phyloP scores from a whole-genome alignment of 2,888 invertebrate genomes.

The Tigriopus californicus region DNA sequence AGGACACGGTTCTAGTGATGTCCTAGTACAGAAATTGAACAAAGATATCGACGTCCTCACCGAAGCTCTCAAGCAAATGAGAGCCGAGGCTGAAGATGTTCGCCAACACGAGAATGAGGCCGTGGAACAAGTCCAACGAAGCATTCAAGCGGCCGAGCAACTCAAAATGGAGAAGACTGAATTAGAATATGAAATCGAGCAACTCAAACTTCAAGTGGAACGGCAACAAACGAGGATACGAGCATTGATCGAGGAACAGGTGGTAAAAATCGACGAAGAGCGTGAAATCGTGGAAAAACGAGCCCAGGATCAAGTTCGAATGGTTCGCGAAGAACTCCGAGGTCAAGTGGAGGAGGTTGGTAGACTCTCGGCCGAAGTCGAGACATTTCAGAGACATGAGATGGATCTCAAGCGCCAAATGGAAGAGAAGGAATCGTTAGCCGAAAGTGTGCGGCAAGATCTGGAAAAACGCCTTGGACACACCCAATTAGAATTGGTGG shows the following conservation, averaged over 20 bases:
- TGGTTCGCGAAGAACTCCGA: not conserved
- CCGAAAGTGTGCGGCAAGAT: not conserved
- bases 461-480: slow-evolving; percentile 3
- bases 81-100: not conserved
- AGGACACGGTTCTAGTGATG: not conserved
- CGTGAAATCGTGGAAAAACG: not conserved
- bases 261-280: not conserved
- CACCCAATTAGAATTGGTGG: not conserved
- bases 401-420: not conserved
- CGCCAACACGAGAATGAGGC: slow-evolving; percentile 2
- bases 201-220: slow-evolving; percentile 1
- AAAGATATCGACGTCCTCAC: not conserved
- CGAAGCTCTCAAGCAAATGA: not conserved
- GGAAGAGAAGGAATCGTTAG: not conserved
- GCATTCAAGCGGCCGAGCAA: slow-evolving; percentile 2
- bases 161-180: not conserved
- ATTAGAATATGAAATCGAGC: not conserved
- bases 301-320: not conserved
- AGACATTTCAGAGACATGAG: not conserved
- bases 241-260: slow-evolving; percentile 1
- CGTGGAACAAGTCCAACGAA: slow-evolving; percentile 6
- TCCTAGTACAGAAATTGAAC: not conserved
- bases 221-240: not conserved
- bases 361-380: not conserved
- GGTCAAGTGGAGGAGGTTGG: not conserved